Evolutionary conservation across 2,888 invertebrate genomes (phyloP), one percentile per base, ranked within the genome.

Genomic region (Lepidocyrtinus sp.): DNA sequence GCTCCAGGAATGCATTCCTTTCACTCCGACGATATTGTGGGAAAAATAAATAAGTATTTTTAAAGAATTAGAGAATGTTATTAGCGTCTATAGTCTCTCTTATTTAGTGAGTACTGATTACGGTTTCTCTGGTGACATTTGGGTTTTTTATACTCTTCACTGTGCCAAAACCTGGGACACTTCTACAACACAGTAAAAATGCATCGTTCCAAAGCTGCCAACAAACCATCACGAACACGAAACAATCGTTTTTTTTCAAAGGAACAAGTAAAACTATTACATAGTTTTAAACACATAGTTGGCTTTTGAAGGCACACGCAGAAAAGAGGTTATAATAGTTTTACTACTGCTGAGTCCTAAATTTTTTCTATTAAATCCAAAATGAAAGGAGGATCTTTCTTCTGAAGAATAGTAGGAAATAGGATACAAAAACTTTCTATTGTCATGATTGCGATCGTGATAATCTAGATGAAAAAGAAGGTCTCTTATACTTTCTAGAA

Each of bases 221-320:
- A 67, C 45, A 74, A 74, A 45, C 67, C 59, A 74, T 74, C 59
- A 59, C 17, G 25, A 65, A 74, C 67, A 59, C 25, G 55, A n/a
- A 67, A 69, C 69, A 69, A 55, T 26, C 59, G 46, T 67, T 19
- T 22, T 26, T 12, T n/a, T 7, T 24, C n/a, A 15, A 45, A 9
- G 50, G 24, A 62, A 17, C 15, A 64, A 64, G 27, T 36, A 7
- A 36, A 36, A 36, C 36, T 36, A 36, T 36, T 5, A 7, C 5
- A 36, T 36, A 36, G 36, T 36, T 36, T 36, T 36, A 36, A 36
- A 36, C 5, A 5, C 12, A 5, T 7, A 36, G 36, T 36, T 36
- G 36, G 5, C 36, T 12, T 36, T 36, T 36, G 36, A 36, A 36
- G 12, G 36, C n/a, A 36, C 36, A 36, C 36, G 36, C 12, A 36